These are phyloP conservation scores for Megaceryle maxima DNA, from an alignment of 2,113 vertebrate species.

Conservation along the genomic window DNA sequence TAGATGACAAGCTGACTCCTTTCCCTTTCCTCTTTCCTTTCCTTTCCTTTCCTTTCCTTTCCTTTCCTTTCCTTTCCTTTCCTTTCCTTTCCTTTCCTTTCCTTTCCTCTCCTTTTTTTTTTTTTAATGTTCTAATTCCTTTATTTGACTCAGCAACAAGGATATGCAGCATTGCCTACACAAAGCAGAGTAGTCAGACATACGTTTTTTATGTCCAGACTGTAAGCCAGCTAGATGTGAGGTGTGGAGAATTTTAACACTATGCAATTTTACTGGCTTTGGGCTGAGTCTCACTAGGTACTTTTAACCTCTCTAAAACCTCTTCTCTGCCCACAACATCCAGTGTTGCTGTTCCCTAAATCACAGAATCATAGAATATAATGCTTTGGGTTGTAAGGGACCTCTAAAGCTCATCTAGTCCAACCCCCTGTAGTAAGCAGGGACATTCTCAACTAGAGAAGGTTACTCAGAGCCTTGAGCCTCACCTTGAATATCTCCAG, in stretches of 20 bases:
- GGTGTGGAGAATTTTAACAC: not conserved
- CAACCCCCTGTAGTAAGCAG: no score
- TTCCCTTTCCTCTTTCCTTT: not conserved
- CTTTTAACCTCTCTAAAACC: not conserved
- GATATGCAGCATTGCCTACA: not conserved
- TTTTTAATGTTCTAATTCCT: not conserved
- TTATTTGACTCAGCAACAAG: not conserved
- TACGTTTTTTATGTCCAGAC: not conserved
- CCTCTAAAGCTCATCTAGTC: no score
- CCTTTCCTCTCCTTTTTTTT: accelerated
- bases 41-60: no score
- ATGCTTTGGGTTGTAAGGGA: no score
- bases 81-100: not conserved
- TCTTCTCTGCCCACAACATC: not conserved
- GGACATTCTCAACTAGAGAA: no score
- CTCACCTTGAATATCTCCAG: no score
- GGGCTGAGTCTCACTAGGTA: not conserved
- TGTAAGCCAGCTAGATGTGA: not conserved
- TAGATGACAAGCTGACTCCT: not conserved
- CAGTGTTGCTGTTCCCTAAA: not conserved
- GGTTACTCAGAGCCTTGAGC: no score
- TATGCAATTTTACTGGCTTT: not conserved
- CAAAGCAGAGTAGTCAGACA: not conserved
- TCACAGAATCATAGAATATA: no score
- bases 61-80: no score